These are phyloP conservation scores for Phorcus lineatus DNA, from an alignment of 2,888 invertebrate species.

Conservation along the genomic window DNA sequence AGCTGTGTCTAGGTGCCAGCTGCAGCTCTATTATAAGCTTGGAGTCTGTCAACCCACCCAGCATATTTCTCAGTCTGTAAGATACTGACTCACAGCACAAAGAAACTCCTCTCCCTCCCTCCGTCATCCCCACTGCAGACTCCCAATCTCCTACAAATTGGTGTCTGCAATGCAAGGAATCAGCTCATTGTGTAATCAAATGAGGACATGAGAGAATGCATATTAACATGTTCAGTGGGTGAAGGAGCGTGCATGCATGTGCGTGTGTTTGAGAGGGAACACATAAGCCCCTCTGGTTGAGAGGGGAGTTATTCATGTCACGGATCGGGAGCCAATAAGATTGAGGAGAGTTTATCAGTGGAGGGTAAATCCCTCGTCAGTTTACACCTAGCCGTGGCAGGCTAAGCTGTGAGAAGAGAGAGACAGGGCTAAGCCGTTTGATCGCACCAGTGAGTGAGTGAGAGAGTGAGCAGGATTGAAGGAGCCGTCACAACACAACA, in stretches of 20 bases:
- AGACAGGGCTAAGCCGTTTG: neutral
- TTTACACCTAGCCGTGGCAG: conserved; percentile 14
- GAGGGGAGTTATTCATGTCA: neutral
- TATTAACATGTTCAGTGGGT: too few relatives aligned
- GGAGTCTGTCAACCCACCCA: too few relatives aligned
- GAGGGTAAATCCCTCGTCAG: conserved; percentile 11
- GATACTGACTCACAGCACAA: too few relatives aligned
- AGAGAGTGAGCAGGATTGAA: neutral
- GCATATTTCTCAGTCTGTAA: too few relatives aligned
- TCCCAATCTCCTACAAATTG: too few relatives aligned
- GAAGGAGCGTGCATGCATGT: neutral
- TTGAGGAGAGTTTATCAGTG: neutral
- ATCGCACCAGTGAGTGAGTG: neutral
- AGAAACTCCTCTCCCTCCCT: too few relatives aligned
- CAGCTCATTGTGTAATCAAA: too few relatives aligned
- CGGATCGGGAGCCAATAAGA: neutral
- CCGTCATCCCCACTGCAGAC: too few relatives aligned
- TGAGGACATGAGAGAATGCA: too few relatives aligned
- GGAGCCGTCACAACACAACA: neutral
- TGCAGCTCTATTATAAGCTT: too few relatives aligned
- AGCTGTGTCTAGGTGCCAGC: too few relatives aligned
- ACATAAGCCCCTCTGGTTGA: neutral
- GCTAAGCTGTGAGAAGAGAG: neutral
- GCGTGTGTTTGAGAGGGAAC: neutral
- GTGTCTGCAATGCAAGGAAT: too few relatives aligned